Evolutionary conservation across 2,888 invertebrate species (phyloP), one percentile per base, ranked within the genome.

Genomic region (Zaprionus obscuricornis): DNA sequence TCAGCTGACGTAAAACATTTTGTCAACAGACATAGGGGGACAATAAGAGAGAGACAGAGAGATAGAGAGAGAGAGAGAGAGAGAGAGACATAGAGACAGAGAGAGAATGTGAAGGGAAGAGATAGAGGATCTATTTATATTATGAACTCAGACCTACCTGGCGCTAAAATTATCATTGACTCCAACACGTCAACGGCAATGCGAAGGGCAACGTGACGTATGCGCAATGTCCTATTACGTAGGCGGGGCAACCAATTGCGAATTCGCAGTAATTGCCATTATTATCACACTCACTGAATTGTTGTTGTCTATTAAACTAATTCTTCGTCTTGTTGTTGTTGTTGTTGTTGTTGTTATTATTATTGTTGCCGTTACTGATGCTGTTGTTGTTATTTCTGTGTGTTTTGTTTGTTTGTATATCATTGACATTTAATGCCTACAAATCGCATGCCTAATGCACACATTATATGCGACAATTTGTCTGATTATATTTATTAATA

Each of bases 191-290:
- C 37, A 17, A 37, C 16, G 17, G 22, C 36, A 27, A 33, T 24
- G 10, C 31, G 31, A 27, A 13, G 2, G 46, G 22, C 37, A 31
- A 59, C 67, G 46, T 78, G 75, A 82, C 82, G 72, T 77, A 82
- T 74, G 47, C 62, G 60, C 65, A 57, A 59, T 47, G 69, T 59
- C 50, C 47, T 58, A 74, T 79, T 81, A 79, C 79, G 84, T 84
- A 50, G 62, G 51, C 60, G 36, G 8, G 26, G 14, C 39, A 51
- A 33, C 42, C 49, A 69, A 60, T 62, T 72, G 63, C 60, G 42
- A 78, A 66, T 72, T 78, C 73, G 29, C 60, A 49, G 46, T 78
- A 78, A 83, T 83, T 78, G 51, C 39, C 64, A 27, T 63, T 55
- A 62, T 62, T 59, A 82, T 64, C 66, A 39, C 45, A 20, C 7